Evolutionary conservation across 2,113 vertebrate species (phyloP).

Genomic region (Anarhynchus alexandrinus): DNA sequence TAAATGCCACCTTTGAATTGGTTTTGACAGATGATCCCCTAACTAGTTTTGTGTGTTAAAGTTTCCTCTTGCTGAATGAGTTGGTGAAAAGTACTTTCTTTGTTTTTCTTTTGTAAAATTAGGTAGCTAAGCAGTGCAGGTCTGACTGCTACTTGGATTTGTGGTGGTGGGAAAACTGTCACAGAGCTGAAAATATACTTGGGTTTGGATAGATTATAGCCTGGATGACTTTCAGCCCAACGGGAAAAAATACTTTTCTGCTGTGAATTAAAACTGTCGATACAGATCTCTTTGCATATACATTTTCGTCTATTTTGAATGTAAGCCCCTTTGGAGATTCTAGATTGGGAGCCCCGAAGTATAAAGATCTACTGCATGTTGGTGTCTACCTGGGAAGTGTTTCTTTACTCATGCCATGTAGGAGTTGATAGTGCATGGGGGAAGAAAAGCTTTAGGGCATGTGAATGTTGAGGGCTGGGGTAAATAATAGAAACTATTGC

Average conservation of each 20-base stretch:
- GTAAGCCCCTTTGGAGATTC: not conserved
- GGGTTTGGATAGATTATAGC: not conserved
- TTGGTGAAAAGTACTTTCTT: not conserved
- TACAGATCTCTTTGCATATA: not conserved
- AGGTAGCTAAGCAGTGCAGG: not conserved
- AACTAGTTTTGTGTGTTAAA: not conserved
- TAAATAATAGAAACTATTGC: not conserved
- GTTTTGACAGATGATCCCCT: not conserved
- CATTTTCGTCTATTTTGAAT: not conserved
- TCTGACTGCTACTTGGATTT: not conserved
- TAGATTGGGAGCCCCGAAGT: not conserved
- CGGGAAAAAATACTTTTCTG: not conserved
- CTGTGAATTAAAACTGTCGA: not conserved
- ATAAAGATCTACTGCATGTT: accelerated
- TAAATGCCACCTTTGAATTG: not conserved
- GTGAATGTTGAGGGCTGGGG: accelerated
- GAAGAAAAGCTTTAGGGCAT: no score
- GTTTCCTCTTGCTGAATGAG: not conserved
- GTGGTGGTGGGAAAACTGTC: not conserved
- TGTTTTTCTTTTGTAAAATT: not conserved
- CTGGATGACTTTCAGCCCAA: not conserved
- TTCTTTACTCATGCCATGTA: accelerated
- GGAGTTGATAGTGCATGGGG: not conserved
- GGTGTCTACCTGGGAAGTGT: not conserved
- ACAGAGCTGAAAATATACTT: not conserved